Conservation (phyloP, 2,888 invertebrate species). For the Trichogramma evanescens region DNA sequence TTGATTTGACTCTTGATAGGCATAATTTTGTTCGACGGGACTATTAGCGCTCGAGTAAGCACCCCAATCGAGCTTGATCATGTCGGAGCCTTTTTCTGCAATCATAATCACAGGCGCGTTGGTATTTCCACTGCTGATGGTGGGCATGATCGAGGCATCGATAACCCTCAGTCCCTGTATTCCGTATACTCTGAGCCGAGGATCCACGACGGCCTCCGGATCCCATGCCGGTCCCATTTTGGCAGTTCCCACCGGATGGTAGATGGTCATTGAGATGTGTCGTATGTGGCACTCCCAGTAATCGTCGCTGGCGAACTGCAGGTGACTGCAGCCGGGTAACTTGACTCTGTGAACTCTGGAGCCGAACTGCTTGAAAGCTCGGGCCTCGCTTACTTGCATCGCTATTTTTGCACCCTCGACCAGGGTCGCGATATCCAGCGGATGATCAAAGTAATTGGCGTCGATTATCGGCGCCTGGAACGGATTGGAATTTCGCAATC, state of each 20-base stretch:
- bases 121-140: constrained; percentile 81
- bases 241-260: constrained; percentile 81
- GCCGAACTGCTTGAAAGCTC: constrained; percentile 74
- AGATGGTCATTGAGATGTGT: constrained; percentile 83
- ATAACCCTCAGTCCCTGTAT: constrained; percentile 72
- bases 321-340: constrained; percentile 70
- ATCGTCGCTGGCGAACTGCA: constrained; percentile 67
- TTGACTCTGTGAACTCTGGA: constrained; percentile 68
- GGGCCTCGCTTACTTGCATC: constrained; percentile 63
- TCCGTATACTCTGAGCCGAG: constrained; percentile 69
- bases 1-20: neutral
- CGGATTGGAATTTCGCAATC: constrained; percentile 73
- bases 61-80: constrained; percentile 77
- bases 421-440: constrained; percentile 68
- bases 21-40: neutral
- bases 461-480: constrained; percentile 82
- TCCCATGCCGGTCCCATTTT: constrained; percentile 84
- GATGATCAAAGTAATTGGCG: constrained; percentile 85
- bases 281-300: constrained; percentile 84
- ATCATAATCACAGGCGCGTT: constrained; percentile 91
- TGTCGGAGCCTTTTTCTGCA: constrained; percentile 79
- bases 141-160: constrained; percentile 85
- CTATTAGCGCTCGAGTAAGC: neutral
- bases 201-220: constrained; percentile 73
- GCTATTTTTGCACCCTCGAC: constrained; percentile 79